Base-by-base conservation (phyloP, 1,140 invertebrate species). In the Drosophila lacertosa region DNA sequence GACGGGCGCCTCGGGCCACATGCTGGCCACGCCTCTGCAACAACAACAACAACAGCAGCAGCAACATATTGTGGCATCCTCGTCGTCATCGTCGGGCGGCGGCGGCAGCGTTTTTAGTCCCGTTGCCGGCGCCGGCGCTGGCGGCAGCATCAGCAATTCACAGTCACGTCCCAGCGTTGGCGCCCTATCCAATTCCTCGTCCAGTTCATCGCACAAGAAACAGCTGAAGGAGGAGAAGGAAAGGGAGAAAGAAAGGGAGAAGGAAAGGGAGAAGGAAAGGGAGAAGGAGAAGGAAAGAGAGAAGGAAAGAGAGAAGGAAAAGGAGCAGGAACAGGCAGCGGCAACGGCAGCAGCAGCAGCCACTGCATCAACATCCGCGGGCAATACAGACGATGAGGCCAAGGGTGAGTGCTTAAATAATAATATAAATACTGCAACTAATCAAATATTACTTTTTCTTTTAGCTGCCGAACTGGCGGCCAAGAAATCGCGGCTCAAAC, bases 401-500 rank as follows among this genome's bases (percentile, higher is more conserved):
- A 91, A 91, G 74, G 90, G 90, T 91, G 45, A 59, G 51, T 57
- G 13, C 1, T 4, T 2, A 3, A 11, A 9, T 40, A 2, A n/a
- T n/a, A n/a, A n/a, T n/a, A n/a, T n/a, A n/a, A n/a, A n/a, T n/a
- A n/a, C n/a, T n/a, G n/a, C n/a, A n/a, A n/a, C n/a, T n/a, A n/a
- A n/a, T n/a, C n/a, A n/a, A n/a, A n/a, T n/a, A n/a, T n/a, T n/a
- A n/a, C n/a, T n/a, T n/a, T n/a, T n/a, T n/a, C n/a, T n/a, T n/a
- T n/a, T n/a, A n/a, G 91, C 89, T 24, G 93, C 92, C 15, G 94
- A 95, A 29, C 89, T 93, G 13, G 94, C 94, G 47, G 94, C 94
- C 15, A 95, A 94, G 76, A 95, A 95, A 55, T 94, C 94, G 2
- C 92, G 95, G 9, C 79, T 91, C 7, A 91, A 91, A 58, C 91